phyloP scores from a whole-genome alignment of 2,888 invertebrate genomes.

The Lottia scabra region DNA sequence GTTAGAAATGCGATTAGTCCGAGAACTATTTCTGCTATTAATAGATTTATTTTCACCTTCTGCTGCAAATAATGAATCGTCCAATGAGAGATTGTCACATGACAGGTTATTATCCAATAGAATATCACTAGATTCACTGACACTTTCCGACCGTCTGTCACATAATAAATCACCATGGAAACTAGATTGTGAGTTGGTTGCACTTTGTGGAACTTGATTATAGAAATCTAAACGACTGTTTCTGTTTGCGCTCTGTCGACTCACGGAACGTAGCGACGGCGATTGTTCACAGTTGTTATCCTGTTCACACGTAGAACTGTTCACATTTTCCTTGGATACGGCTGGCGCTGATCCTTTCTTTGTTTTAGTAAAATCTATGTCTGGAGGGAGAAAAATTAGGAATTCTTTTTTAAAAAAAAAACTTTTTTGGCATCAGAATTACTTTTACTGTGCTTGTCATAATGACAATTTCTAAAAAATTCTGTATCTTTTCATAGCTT shows the following conservation, averaged over 20 bases:
- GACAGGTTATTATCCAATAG: neutral
- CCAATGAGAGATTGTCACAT: neutral
- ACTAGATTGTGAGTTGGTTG: neutral
- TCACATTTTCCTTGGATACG: neutral
- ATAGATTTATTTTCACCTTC: constrained; percentile 19
- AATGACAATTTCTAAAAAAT: no score
- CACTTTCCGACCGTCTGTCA: neutral
- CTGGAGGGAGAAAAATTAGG: constrained; percentile 24
- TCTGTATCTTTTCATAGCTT: no score
- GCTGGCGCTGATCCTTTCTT: constrained; percentile 42
- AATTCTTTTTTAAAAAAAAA: no score
- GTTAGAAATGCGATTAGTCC: constrained; percentile 19
- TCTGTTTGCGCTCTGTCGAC: neutral
- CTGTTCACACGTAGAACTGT: neutral
- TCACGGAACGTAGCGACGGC: neutral
- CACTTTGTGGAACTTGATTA: neutral
- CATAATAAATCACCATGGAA: neutral
- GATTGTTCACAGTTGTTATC: neutral
- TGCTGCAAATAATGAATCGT: neutral
- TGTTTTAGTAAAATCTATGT: constrained; percentile 52
- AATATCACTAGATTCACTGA: constrained; percentile 3
- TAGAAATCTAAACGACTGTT: neutral
- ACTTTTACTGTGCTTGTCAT: no score
- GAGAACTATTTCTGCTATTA: constrained; percentile 19
- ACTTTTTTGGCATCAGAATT: no score